These are phyloP conservation scores for Crotophaga sulcirostris DNA, from an alignment of 2,113 vertebrate species.

Conservation along the genomic window DNA sequence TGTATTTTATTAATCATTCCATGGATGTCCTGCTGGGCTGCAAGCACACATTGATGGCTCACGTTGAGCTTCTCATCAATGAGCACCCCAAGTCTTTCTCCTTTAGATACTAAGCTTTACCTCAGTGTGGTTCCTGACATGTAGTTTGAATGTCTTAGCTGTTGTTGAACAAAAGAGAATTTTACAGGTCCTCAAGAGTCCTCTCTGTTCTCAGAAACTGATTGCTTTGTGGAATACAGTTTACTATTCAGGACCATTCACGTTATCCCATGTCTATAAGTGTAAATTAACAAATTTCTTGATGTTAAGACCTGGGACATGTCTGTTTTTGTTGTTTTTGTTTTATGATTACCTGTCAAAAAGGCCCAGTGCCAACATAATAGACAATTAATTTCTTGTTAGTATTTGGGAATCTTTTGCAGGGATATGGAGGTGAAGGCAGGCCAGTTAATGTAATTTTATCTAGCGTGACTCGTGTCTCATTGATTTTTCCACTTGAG, in stretches of 20 bases:
- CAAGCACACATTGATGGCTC: no score
- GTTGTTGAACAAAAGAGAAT: not conserved
- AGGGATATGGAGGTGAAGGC: not conserved
- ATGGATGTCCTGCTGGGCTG: no score
- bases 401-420: not conserved
- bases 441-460: not conserved
- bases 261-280: not conserved
- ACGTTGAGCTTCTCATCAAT: no score
- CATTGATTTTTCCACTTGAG: slow-evolving; percentile 30
- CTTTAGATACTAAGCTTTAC: not conserved
- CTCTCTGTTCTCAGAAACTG: not conserved
- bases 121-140: not conserved
- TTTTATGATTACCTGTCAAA: not conserved
- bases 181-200: not conserved
- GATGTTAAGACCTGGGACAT: not conserved
- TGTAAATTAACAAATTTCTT: not conserved
- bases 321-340: not conserved
- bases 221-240: not conserved
- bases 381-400: not conserved
- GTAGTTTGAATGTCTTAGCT: not conserved
- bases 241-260: not conserved
- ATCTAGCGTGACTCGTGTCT: not conserved
- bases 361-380: not conserved
- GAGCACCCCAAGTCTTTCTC: no score
- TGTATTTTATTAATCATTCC: not conserved